Evolutionary conservation across 2,797 vertebrate genomes (phyloP), one percentile per base, ranked within the genome.

Genomic region (Danio jaintianensis): DNA sequence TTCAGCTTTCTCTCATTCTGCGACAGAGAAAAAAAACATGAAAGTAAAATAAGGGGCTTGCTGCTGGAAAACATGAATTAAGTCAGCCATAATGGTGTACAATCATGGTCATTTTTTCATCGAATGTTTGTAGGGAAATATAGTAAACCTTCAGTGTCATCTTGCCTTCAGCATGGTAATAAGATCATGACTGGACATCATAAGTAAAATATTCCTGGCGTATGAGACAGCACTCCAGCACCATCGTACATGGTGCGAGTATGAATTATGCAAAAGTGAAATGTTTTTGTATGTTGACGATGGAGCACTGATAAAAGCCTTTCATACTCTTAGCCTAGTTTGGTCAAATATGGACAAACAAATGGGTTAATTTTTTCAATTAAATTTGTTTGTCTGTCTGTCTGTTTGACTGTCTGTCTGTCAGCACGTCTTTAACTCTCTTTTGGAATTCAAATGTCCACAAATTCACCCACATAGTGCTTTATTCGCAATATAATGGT

Each of bases 11-110:
- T 59, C n/a, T 22, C 55, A 61, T 78, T 52, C 64, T 0, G 67
- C 72, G 9, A 8, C 59, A 38, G 47, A n/a, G 20, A 56, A 45
- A 55, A 64, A 38, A 5, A 15, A 71, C 55, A 29, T 72, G 48
- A 72, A 79, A 72, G 68, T 80, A 56, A 80, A 80, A 79, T 63
- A 55, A 73, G 48, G 56, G 56, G 59, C 4, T 29, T 53, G 68
- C 45, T 3, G 6, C 38, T 1, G 48, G 59, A 64, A 64, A 73
- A 40, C 12, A 38, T 63, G 48, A 47, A 72, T 38, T 11, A 18
- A 45, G 58, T 11, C 18, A 20, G 11, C 13, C 2, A 8, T 79
- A 64, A 72, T 80, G 20, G 18, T 73, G 48, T 11, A 20, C 20
- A 73, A 72, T 80, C 59, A 80, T 66, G 10, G 69, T 13, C 10